phyloP scores from a whole-genome alignment of 1,140 invertebrate genomes.

The Acromyrmex heyeri region DNA sequence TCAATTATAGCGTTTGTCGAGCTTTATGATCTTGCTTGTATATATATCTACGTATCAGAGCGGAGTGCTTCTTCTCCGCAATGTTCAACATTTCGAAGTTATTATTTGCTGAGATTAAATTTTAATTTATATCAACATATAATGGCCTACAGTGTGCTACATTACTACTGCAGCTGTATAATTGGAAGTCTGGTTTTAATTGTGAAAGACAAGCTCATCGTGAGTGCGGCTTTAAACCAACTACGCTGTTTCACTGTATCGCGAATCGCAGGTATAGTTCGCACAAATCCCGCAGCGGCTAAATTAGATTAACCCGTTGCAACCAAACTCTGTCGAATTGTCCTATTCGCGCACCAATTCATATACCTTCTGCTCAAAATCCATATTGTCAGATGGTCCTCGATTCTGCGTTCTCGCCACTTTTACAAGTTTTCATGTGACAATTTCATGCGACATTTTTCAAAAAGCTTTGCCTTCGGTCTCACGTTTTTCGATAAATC shows the following conservation, averaged over 20 bases:
- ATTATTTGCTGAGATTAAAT: slow-evolving; percentile 4
- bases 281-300: slow-evolving; percentile 74
- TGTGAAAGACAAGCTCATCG: slow-evolving; percentile 11
- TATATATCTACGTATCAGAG: background rate
- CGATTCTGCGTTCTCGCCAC: background rate
- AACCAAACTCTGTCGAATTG: slow-evolving; percentile 75
- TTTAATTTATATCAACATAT: slow-evolving; percentile 20
- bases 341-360: slow-evolving; percentile 70
- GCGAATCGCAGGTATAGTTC: slow-evolving; percentile 23
- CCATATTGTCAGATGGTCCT: slow-evolving; percentile 51
- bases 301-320: slow-evolving; percentile 81
- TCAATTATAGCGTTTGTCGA: background rate
- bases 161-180: background rate
- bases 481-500: background rate
- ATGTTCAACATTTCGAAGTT: background rate
- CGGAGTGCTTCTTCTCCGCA: background rate
- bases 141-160: background rate
- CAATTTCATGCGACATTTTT: slow-evolving; percentile 29
- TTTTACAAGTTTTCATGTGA: slow-evolving; percentile 35
- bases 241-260: slow-evolving; percentile 33
- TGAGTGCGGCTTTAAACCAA: slow-evolving; percentile 41
- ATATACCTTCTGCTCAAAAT: slow-evolving; percentile 58
- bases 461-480: background rate
- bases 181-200: slow-evolving; percentile 1
- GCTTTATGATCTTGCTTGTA: background rate